Evolutionary conservation across 2,113 vertebrate species (phyloP), one percentile per base, ranked within the genome.

Genomic region (Macaca mulatta): DNA sequence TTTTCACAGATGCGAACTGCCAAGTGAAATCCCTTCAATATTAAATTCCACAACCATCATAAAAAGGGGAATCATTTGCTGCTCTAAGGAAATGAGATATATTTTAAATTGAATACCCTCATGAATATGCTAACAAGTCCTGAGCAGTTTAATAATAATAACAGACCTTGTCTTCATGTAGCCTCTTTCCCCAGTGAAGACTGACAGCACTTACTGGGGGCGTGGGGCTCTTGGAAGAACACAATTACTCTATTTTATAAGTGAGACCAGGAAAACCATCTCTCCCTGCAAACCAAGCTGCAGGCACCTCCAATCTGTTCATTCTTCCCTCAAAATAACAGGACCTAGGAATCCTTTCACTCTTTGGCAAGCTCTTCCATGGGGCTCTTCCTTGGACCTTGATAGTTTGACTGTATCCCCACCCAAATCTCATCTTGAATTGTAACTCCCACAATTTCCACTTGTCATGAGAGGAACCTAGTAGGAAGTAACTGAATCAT

Each of bases 21-120:
- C 79, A 70, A 57, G 93, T n/a, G 67, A 97, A 87, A 95, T 90
- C 84, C 93, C 70, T 86, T 81, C 87, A 2, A 87, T 93, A 97
- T 97, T 96, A 94, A 94, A 97, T 87, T 93, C 89, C 7, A 43
- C 83, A 55, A 10, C 70, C 45, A 8, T 52, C 45, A 0, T 80
- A 59, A 95, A 85, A 84, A 50, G 32, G 50, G 32, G 80, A 75
- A n/a, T 90, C 48, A 67, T 85, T 77, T n/a, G 25, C 75, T 1
- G 1, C 40, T 81, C 69, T 85, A 74, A 97, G 85, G 90, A 97
- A 96, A 96, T 94, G 94, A 97, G 85, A 97, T 89, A 43, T 38
- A 86, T 70, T 97, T 89, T 57, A 67, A 80, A 75, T 85, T 32
- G 48, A 97, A 93, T 89, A 83, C 61, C 45, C 78, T 93, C 88